Percentiles rank a stretch among this genome's conserved stretches.
phyloP scores from a whole-genome alignment of 2,797 vertebrate genomes.

The Tragopan temminckii region DNA sequence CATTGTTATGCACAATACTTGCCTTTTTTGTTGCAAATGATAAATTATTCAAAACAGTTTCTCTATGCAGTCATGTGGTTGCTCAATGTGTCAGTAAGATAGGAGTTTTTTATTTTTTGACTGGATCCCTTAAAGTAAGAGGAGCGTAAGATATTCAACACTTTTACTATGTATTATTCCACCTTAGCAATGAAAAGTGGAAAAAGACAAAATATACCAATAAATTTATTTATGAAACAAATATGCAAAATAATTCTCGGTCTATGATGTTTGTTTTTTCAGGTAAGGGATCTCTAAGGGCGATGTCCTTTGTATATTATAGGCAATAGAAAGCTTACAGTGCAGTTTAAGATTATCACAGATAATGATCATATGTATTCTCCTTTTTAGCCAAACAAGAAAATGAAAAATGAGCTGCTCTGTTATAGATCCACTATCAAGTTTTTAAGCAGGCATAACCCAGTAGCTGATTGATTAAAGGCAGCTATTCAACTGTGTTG shows the following conservation, averaged over 20 bases:
- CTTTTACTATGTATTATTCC: conserved; percentile 3
- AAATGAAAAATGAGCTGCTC: neutral
- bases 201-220: neutral
- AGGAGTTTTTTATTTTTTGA: conserved; percentile 50
- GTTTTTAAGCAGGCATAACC: conserved; percentile 47
- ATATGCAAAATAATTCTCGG: neutral
- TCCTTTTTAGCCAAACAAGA: neutral
- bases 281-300: neutral
- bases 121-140: conserved; percentile 23
- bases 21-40: conserved; percentile 74
- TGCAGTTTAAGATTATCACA: neutral
- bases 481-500: neutral
- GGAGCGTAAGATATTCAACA: conserved; percentile 27
- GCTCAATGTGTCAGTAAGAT: conserved; percentile 42
- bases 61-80: conserved; percentile 44
- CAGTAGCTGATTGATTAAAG: conserved; percentile 58
- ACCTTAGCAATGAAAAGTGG: neutral
- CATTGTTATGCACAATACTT: conserved; percentile 52
- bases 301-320: neutral
- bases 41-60: conserved; percentile 76
- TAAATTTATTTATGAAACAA: conserved; percentile 29
- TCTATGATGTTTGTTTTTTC: neutral
- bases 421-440: neutral
- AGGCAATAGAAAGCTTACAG: neutral
- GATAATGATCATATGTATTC: neutral